Percentiles rank a stretch among this genome's conserved stretches.
These are phyloP conservation scores for Arnoldichthys spilopterus DNA, from an alignment of 2,797 vertebrate species.

Conservation along the genomic window DNA sequence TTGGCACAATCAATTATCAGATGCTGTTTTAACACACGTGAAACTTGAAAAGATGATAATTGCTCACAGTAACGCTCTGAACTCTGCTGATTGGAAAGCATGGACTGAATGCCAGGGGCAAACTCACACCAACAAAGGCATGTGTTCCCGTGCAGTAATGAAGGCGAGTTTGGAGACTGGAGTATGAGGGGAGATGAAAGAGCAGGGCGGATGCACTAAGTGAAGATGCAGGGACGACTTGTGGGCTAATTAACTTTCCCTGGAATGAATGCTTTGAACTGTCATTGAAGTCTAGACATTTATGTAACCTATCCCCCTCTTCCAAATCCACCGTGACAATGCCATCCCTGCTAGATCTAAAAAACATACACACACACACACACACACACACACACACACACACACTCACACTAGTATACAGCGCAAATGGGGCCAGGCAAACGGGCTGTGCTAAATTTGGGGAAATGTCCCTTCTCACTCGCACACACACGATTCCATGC, in stretches of 20 bases:
- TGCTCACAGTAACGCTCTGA: not conserved
- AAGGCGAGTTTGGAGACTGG: conserved; percentile 14
- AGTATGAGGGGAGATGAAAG: conserved; percentile 39
- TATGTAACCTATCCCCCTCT: conserved; percentile 54
- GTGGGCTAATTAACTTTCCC: conserved; percentile 59
- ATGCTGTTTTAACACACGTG: not conserved
- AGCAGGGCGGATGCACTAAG: conserved; percentile 40
- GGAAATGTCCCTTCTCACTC: not conserved
- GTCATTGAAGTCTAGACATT: conserved; percentile 64
- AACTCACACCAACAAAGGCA: conserved; percentile 23
- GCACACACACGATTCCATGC: not conserved
- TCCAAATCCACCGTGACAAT: conserved; percentile 34
- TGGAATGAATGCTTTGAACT: conserved; percentile 61
- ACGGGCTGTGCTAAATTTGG: conserved; percentile 16
- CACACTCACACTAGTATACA: not conserved
- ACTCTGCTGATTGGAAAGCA: not conserved
- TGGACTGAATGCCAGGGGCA: conserved; percentile 16
- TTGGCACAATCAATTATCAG: too few relatives aligned
- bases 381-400: conserved; percentile 3
- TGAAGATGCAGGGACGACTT: conserved; percentile 42
- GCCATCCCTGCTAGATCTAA: conserved; percentile 2
- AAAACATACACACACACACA: conserved; percentile 1
- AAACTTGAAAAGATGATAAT: not conserved
- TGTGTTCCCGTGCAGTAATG: conserved; percentile 6
- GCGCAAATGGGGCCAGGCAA: conserved; percentile 15